Conservation (phyloP, 2,113 vertebrate genomes). For the Mola mola region DNA sequence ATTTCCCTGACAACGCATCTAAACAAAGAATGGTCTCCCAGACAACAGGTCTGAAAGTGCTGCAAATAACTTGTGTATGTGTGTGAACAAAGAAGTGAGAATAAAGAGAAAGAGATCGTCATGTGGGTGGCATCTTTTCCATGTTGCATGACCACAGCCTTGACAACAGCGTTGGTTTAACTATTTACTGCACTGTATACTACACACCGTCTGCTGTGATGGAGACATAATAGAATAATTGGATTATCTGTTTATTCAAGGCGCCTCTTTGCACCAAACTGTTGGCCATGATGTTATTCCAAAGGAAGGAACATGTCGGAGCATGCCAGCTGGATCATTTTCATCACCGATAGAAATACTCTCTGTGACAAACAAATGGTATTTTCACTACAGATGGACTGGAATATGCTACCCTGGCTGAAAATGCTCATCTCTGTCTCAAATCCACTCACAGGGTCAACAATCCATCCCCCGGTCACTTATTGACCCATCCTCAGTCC, state of each 20-base stretch:
- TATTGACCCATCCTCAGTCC: slow-evolving; percentile 63
- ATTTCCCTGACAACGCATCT: slow-evolving; percentile 83
- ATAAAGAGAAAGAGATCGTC: slow-evolving; percentile 20
- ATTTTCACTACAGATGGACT: slow-evolving; percentile 36
- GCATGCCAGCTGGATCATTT: slow-evolving; percentile 44
- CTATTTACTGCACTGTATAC: slow-evolving; percentile 35
- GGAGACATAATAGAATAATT: slow-evolving; percentile 43
- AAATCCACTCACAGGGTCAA: slow-evolving; percentile 44
- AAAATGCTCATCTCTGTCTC: slow-evolving; percentile 41
- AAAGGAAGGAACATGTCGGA: slow-evolving; percentile 15
- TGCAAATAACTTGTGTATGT: slow-evolving; percentile 58
- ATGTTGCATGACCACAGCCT: not conserved
- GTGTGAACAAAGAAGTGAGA: slow-evolving; percentile 27
- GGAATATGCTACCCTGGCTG: slow-evolving; percentile 39
- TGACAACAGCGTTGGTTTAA: slow-evolving; percentile 37
- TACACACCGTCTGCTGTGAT: slow-evolving; percentile 1
- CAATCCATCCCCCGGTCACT: slow-evolving; percentile 52
- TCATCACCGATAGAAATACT: slow-evolving; percentile 53
- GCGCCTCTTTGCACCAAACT: slow-evolving; percentile 24
- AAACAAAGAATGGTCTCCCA: slow-evolving; percentile 84
- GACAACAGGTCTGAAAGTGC: slow-evolving; percentile 80
- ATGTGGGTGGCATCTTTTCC: slow-evolving; percentile 4
- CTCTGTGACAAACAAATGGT: slow-evolving; percentile 48
- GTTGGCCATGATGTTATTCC: slow-evolving; percentile 20
- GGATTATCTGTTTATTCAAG: slow-evolving; percentile 53